Conservation (phyloP, 2,888 invertebrate species). For the Icerya purchasi region DNA sequence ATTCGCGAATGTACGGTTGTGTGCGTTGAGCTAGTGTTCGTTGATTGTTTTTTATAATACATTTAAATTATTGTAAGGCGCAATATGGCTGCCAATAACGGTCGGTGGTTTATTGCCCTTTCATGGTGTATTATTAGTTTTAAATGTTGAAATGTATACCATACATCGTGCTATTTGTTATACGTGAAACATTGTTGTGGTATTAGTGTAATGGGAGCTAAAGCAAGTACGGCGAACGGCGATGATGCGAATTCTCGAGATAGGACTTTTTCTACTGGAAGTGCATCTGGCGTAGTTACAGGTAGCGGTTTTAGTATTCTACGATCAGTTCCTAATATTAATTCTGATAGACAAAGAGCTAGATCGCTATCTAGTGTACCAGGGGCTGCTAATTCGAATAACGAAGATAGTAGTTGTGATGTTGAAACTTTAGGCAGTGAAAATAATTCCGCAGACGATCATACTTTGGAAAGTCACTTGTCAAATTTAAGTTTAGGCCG, state of each 20-base stretch:
- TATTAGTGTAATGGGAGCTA: constrained; percentile 45
- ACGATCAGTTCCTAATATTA: constrained; percentile 44
- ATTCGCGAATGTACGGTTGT: background rate
- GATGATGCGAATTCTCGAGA: constrained; percentile 46
- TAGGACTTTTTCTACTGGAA: constrained; percentile 52
- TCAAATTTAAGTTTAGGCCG: constrained; percentile 41
- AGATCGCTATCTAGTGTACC: constrained; percentile 65
- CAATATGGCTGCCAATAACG: constrained; percentile 7
- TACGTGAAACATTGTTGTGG: background rate
- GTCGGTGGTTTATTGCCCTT: constrained; percentile 5
- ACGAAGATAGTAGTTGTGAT: constrained; percentile 35
- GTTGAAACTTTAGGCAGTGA: constrained; percentile 42
- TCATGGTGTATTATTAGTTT: background rate
- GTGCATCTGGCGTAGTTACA: constrained; percentile 40
- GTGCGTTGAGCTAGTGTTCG: background rate
- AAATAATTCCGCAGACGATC: constrained; percentile 46
- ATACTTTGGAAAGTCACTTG: constrained; percentile 28
- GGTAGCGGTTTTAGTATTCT: constrained; percentile 42
- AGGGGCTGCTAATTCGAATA: constrained; percentile 39
- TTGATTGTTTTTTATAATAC: background rate
- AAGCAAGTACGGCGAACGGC: constrained; percentile 58
- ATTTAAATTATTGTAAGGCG: background rate
- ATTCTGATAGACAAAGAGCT: constrained; percentile 60
- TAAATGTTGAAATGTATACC: background rate
- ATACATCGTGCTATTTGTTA: background rate